Evolutionary conservation across 2,888 invertebrate species (phyloP), one percentile per base, ranked within the genome.

Genomic region (Acronicta psi): DNA sequence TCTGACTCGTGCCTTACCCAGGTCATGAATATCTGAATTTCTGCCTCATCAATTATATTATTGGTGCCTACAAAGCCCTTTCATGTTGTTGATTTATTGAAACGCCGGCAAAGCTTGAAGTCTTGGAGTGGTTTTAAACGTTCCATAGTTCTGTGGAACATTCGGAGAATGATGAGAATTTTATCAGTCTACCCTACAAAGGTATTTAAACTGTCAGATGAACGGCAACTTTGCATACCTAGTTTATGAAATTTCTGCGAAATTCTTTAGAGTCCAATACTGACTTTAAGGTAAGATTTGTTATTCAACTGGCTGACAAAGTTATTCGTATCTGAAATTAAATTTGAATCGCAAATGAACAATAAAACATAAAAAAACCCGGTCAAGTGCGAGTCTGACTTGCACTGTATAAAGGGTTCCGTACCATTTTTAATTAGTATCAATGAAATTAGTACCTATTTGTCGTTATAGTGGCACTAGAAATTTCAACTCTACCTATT

Each of bases 1-100:
- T 34, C 1, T 17, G 3, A n/a, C 6, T n/a, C 23, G 8, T 16
- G 9, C 18, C 37, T 41, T 20, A 59, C 36, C 52, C 55, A 51
- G 29, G 16, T 50, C 37, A 67, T 60, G 52, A 63, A 58, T 56
- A 55, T 61, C 51, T 11, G 17, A 64, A 60, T 54, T 44, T 58
- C 41, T 41, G 8, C 34, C 40, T 59, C 54, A 70, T 60, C 40
- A 54, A 58, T 64, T 67, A 57, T 56, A 57, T 56, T 59, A 62
- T 52, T 38, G 53, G 42, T 58, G 57, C 49, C 44, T 58, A 67
- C 46, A 57, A 69, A 66, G 20, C 41, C 44, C 47, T 58, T 58
- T 65, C 46, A 55, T 59, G 57, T 53, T 58, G 45, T 42, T 51
- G 58, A 69, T 69, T 63, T 69, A 71, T 67, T 63, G 34, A 44